Conservation (phyloP, 1,140 invertebrate species). For the Dendrolimus punctatus region DNA sequence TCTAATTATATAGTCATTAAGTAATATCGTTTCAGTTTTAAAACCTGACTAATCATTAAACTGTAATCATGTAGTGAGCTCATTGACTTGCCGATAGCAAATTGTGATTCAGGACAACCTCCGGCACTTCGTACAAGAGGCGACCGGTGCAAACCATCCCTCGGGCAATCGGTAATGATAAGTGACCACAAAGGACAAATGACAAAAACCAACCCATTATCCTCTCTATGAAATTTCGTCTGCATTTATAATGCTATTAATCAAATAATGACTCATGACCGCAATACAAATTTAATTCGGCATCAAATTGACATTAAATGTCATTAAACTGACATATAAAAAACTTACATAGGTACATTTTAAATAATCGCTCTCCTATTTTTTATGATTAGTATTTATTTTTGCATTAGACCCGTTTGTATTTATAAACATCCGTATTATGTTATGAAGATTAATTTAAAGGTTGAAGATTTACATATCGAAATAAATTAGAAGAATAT, state of each 20-base stretch:
- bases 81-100: no score
- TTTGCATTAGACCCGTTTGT: constrained; percentile 33
- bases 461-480: no score
- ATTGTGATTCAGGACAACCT: no score
- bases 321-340: constrained; percentile 47
- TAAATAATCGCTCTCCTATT: constrained; percentile 29
- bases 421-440: constrained; percentile 7
- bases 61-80: no score
- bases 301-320: constrained; percentile 54
- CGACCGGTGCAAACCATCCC: no score
- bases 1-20: no score
- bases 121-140: no score
- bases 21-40: no score
- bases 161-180: constrained; percentile 14
- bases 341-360: not conserved
- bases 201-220: constrained; percentile 51
- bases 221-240: constrained; percentile 41
- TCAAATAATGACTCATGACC: constrained; percentile 44
- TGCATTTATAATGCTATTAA: constrained; percentile 65
- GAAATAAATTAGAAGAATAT: no score
- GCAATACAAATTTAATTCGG: constrained; percentile 47
- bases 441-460: not conserved
- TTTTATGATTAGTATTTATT: constrained; percentile 51
- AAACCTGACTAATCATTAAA: no score
- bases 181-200: constrained; percentile 34